phyloP scores from a whole-genome alignment of 2,797 vertebrate species.

The Odontamblyopus lacepedii region DNA sequence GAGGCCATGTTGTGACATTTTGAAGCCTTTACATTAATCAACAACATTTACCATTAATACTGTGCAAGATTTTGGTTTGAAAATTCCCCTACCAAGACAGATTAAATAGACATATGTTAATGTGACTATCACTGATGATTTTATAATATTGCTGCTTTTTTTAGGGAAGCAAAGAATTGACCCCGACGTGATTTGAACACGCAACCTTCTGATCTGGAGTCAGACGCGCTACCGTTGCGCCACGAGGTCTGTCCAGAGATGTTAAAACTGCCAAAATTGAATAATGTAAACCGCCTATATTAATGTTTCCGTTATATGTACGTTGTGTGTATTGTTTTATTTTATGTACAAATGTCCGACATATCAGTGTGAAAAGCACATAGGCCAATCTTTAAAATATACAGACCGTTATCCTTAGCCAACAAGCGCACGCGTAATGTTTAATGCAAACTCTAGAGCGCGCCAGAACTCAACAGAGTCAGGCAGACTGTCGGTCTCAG shows the following conservation, averaged over 20 bases:
- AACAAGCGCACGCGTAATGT: background rate
- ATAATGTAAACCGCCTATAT: too few species aligned
- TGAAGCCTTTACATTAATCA: too few species aligned
- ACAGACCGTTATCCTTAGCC: background rate
- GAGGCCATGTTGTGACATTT: too few species aligned
- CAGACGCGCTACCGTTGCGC: constrained; percentile 73
- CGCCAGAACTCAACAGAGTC: background rate
- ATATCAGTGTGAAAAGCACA: too few species aligned
- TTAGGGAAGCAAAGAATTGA: constrained; percentile 23
- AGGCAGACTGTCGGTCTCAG: background rate
- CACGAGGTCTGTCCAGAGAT: constrained; percentile 44
- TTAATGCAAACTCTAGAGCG: background rate
- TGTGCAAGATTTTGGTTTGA: background rate
- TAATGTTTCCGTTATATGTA: too few species aligned
- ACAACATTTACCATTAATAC: too few species aligned
- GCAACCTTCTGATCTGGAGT: constrained; percentile 75
- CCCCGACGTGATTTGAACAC: constrained; percentile 72
- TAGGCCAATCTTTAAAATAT: background rate
- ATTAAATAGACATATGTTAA: background rate
- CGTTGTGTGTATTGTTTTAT: too few species aligned
- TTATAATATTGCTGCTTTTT: background rate
- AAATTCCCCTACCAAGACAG: background rate
- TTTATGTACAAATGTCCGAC: background rate
- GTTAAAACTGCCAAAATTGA: too few species aligned
- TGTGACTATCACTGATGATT: background rate